A percentile compares a stretch with the other conserved stretches of the same genome.
Conservation (phyloP, 2,888 invertebrate genomes). For the Lasioglossum figueresi region DNA sequence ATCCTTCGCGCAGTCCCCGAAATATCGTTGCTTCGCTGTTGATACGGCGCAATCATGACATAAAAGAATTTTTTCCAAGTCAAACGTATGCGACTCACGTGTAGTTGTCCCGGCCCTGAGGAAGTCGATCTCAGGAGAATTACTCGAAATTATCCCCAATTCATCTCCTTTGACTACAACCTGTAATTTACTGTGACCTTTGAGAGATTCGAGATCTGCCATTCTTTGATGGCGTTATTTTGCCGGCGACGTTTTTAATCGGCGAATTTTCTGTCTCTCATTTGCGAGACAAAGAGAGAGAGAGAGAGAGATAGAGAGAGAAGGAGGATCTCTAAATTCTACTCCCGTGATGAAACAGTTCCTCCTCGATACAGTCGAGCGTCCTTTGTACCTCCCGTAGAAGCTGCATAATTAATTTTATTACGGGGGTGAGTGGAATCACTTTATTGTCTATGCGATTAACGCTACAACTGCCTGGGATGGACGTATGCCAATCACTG, state of each 20-base stretch:
- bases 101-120: background rate
- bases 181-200: background rate
- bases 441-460: background rate
- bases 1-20: conserved; percentile 4
- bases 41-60: background rate
- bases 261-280: background rate
- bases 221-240: background rate
- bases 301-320: background rate
- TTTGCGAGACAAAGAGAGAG: background rate
- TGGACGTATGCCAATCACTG: background rate
- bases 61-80: background rate
- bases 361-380: background rate
- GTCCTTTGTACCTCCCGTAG: background rate
- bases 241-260: background rate
- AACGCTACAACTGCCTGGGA: background rate
- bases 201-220: background rate
- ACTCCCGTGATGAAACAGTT: background rate
- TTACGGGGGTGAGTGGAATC: background rate
- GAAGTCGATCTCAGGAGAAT: background rate
- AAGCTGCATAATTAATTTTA: conserved; percentile 5
- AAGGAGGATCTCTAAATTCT: background rate
- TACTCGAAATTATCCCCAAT: background rate
- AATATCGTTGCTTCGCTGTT: background rate
- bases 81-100: background rate
- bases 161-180: background rate